Evolutionary conservation across 2,888 invertebrate genomes (phyloP).

Genomic region (Cerceris ruficornis): DNA sequence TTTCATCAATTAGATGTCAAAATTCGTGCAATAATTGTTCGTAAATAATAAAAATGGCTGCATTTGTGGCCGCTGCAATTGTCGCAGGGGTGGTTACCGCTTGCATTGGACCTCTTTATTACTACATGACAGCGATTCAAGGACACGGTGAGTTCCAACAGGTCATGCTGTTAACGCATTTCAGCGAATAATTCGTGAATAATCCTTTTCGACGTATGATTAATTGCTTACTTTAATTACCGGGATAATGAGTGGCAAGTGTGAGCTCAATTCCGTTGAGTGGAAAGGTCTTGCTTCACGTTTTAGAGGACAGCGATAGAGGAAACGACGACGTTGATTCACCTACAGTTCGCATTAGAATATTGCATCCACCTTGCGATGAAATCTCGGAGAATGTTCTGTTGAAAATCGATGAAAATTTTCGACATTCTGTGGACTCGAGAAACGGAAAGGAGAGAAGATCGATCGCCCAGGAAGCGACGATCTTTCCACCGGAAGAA

Average conservation of each 20-base stretch:
- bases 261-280: no score
- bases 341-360: slow-evolving; percentile 16
- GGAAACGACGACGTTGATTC: slow-evolving; percentile 1
- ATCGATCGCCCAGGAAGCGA: background rate
- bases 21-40: background rate
- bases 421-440: slow-evolving; percentile 5
- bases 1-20: background rate
- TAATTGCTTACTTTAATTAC: no score
- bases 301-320: background rate
- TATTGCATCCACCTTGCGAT: background rate
- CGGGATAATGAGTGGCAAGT: no score
- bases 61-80: slow-evolving; percentile 37
- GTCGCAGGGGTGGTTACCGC: slow-evolving; percentile 41
- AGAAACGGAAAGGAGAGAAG: slow-evolving; percentile 4
- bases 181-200: background rate
- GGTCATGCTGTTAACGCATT: no score
- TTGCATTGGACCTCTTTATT: slow-evolving; percentile 53
- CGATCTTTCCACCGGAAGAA: slow-evolving; percentile 3
- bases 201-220: background rate
- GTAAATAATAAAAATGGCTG: slow-evolving; percentile 41
- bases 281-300: background rate
- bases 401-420: background rate
- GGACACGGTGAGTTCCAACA: background rate
- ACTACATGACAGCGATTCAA: slow-evolving; percentile 21
- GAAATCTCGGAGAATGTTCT: background rate